Evolutionary conservation across 2,113 vertebrate species (phyloP).

Genomic region (Manacus vitellinus): DNA sequence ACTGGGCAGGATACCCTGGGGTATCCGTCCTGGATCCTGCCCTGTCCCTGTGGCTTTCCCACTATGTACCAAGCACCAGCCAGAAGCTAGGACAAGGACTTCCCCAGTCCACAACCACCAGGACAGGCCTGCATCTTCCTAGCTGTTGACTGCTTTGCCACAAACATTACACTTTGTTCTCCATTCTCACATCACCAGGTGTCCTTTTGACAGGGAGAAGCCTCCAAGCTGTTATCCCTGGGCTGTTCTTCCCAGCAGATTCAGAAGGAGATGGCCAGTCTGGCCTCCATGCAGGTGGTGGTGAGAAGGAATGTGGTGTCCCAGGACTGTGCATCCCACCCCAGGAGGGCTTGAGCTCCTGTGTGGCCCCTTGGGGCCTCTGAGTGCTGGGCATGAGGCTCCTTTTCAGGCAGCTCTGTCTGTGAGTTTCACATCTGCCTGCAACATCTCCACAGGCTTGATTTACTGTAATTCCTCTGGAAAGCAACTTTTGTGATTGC

Average conservation of each 20-base stretch:
- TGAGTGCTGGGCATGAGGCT: accelerated
- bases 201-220: neutral
- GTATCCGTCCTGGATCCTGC: neutral
- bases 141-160: neutral
- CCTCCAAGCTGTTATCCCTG: neutral
- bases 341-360: neutral
- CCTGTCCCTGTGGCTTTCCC: neutral
- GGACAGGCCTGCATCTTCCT: neutral
- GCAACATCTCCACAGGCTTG: neutral
- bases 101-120: neutral
- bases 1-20: neutral
- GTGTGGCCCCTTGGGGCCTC: neutral
- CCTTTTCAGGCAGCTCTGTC: neutral
- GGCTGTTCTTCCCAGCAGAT: neutral
- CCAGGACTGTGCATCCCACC: neutral
- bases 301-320: neutral
- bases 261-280: neutral
- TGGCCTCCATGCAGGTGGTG: neutral
- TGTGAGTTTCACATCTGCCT: neutral
- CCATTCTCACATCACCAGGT: neutral
- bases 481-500: constrained; percentile 62
- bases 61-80: neutral
- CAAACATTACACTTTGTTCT: neutral
- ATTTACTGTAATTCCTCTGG: constrained; percentile 58
- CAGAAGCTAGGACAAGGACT: neutral